Conservation (phyloP, 1,140 invertebrate genomes). For the Antheraea pernyi region DNA sequence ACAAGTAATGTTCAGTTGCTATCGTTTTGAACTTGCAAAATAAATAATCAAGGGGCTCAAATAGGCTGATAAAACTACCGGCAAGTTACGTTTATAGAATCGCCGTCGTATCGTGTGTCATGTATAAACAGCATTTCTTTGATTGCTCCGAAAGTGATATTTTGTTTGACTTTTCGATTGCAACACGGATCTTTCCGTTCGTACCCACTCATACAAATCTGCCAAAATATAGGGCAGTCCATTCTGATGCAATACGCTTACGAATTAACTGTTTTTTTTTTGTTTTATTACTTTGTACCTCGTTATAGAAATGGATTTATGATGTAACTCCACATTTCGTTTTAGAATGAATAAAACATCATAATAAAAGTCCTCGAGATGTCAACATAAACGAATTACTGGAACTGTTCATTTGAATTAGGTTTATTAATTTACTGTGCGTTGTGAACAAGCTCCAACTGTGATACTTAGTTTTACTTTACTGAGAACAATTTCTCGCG, state of each 20-base stretch:
- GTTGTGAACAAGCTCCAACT: background rate
- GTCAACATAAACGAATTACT: slow-evolving; percentile 2
- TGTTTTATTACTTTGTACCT: slow-evolving; percentile 8
- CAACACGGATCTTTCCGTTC: slow-evolving; percentile 9
- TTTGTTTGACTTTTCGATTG: slow-evolving; percentile 3
- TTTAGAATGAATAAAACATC: background rate
- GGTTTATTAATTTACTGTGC: slow-evolving; percentile 9
- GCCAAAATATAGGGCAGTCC: slow-evolving; percentile 9
- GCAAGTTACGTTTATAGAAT: background rate
- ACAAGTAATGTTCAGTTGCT: no score
- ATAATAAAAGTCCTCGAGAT: slow-evolving; percentile 3
- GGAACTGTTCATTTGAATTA: background rate
- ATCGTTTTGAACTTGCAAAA: no score
- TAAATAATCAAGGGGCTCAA: no score
- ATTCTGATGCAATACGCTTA: slow-evolving; percentile 12
- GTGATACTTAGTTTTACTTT: background rate
- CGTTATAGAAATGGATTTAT: slow-evolving; percentile 6
- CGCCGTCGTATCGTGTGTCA: background rate
- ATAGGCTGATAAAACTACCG: no score
- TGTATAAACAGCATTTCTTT: background rate
- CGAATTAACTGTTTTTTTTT: slow-evolving; percentile 10
- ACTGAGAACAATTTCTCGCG: background rate
- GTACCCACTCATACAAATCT: background rate
- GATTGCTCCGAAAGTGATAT: background rate
- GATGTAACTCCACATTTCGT: background rate